Evolutionary conservation across 1,140 invertebrate genomes (phyloP).

Genomic region (Globodera rostochiensis): DNA sequence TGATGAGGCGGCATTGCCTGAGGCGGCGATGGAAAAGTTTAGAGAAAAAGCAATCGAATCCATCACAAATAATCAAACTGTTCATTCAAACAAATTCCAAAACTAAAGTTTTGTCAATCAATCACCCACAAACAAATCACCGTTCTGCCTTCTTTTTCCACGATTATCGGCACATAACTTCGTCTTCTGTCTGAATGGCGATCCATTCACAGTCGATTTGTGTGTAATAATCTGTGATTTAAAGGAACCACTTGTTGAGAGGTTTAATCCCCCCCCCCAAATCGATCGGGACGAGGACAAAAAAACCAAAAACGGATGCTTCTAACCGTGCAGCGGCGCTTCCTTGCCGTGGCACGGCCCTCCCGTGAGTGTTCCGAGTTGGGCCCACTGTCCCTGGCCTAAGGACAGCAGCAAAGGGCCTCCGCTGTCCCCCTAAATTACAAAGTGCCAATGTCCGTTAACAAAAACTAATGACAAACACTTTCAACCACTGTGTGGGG

Average conservation of each 20-base stretch:
- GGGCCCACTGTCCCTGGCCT: constrained; percentile 8
- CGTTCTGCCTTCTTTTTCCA: background rate
- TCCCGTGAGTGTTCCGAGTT: constrained; percentile 23
- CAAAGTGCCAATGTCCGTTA: background rate
- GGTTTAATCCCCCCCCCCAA: too few species aligned
- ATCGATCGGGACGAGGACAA: too few species aligned
- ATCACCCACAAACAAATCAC: too few species aligned
- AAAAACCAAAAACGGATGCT: too few species aligned
- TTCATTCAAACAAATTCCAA: too few species aligned
- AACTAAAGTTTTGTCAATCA: too few species aligned
- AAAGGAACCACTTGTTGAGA: too few species aligned
- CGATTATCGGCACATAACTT: constrained; percentile 12
- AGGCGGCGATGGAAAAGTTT: background rate
- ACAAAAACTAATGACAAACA: constrained; percentile 10
- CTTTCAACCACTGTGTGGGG: constrained; percentile 23
- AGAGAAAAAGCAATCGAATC: background rate
- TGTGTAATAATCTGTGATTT: constrained; percentile 18
- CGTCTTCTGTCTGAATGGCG: constrained; percentile 23
- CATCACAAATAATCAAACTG: too few species aligned
- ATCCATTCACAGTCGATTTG: constrained; percentile 30
- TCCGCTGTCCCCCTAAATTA: background rate
- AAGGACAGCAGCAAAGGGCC: constrained; percentile 6
- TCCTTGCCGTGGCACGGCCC: constrained; percentile 27
- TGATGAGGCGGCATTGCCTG: background rate
- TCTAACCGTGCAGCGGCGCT: constrained; percentile 7